Conservation (phyloP, 2,888 invertebrate genomes). For the Cataglyphis rosenhaueri region DNA sequence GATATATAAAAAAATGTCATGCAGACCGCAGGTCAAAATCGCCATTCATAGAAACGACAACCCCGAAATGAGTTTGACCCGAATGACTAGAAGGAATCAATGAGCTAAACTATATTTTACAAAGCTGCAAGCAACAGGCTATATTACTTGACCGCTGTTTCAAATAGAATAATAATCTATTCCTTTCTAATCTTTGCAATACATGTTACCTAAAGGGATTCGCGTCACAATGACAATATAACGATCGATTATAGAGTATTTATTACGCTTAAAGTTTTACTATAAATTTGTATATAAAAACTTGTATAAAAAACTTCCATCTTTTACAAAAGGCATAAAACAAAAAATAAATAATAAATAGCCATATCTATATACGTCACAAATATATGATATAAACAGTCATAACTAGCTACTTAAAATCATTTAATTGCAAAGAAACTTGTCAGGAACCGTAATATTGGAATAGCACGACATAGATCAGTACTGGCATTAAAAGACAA, state of each 20-base stretch:
- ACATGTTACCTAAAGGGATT: conserved; percentile 8
- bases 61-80: conserved; percentile 66
- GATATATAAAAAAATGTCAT: conserved; percentile 73
- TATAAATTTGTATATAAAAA: background rate
- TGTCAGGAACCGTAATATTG: too few species aligned
- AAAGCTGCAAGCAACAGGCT: conserved; percentile 54
- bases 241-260: background rate
- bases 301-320: background rate
- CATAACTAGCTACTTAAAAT: background rate
- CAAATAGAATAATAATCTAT: conserved; percentile 3
- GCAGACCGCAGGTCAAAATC: conserved; percentile 68
- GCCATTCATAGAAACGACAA: conserved; percentile 74
- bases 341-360: background rate
- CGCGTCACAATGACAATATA: background rate
- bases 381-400: background rate
- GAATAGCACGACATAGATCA: background rate
- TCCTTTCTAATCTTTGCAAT: conserved; percentile 6
- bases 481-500: background rate
- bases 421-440: background rate
- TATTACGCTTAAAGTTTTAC: background rate
- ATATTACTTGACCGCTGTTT: conserved; percentile 26
- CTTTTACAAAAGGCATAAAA: background rate
- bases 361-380: background rate
- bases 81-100: conserved; percentile 59
- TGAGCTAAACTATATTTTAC: conserved; percentile 62